Evolutionary conservation across 1,140 invertebrate genomes (phyloP).

Genomic region (Conus betulinus): DNA sequence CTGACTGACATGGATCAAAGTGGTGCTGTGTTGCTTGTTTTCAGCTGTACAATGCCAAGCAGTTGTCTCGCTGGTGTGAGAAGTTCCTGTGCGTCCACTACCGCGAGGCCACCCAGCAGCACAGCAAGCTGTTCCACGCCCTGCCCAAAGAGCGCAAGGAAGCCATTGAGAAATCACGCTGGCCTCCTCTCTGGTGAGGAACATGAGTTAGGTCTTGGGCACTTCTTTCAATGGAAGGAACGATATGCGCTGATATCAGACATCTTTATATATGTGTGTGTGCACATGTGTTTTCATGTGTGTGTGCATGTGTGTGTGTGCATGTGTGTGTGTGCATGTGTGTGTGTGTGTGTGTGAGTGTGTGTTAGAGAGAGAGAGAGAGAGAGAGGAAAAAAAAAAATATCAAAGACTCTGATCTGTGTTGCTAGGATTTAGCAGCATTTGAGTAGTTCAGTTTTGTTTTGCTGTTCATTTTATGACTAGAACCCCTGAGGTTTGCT

Average conservation of each 20-base stretch:
- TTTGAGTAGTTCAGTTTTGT: no score
- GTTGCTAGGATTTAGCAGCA: no score
- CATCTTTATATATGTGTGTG: conserved; percentile 90
- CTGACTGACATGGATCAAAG: no score
- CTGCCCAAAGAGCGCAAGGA: conserved; percentile 92
- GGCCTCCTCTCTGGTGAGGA: conserved; percentile 93
- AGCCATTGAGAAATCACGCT: conserved; percentile 91
- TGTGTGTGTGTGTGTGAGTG: no score
- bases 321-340: conserved; percentile 79
- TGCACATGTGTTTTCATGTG: conserved; percentile 17
- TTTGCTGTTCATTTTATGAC: no score
- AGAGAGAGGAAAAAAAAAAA: no score
- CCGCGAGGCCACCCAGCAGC: conserved; percentile 90
- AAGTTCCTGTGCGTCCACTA: conserved; percentile 93
- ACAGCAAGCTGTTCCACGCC: conserved; percentile 84
- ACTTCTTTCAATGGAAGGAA: conserved; percentile 90
- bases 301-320: conserved; percentile 79
- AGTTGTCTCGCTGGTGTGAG: conserved; percentile 95
- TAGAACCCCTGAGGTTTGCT: no score
- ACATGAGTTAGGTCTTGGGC: conserved; percentile 77
- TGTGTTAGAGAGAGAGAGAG: no score
- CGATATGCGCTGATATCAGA: conserved; percentile 91
- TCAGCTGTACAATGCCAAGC: conserved; percentile 94
- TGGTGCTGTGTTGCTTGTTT: conserved; percentile 30
- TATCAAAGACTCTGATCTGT: no score